Evolutionary conservation across 2,797 vertebrate species (phyloP), one percentile per base, ranked within the genome.

Genomic region (Sebastes baramenuke): DNA sequence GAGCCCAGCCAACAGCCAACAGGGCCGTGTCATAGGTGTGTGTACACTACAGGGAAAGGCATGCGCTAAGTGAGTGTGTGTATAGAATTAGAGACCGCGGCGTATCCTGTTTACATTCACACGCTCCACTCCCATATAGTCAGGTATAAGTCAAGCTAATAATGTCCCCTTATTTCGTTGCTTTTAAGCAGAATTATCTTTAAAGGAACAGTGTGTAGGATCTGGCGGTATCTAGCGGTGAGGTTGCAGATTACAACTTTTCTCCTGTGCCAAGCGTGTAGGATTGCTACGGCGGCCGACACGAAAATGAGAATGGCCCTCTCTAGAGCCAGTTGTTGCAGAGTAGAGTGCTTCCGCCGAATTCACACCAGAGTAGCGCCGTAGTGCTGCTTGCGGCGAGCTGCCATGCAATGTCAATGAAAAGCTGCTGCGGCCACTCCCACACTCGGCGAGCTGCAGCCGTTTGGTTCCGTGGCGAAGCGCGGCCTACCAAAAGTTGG

Each of bases 61-160:
- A 87, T 88, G 85, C 4, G 24, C 84, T 87, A 82, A 90, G 75
- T 89, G 86, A 87, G 80, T 87, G 82, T 79, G 81, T 87, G 89
- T 81, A 69, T 86, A 86, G 89, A 87, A 79, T 85, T 74, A 77
- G 60, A 81, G 85, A 77, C 81, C 65, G 25, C 5, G 14, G 25
- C 12, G 20, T 76, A 83, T 88, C 85, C 88, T 92, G 92, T 92
- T 93, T 93, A 91, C 76, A 70, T 90, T 91, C 76, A 83, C 86
- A 81, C 22, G 13, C 74, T 27, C 36, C 16, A 0, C 60, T 78
- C 81, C 27, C n/a, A 72, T 64, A 58, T 58, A 36, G 27, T 68
- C 4, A 5, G 8, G 30, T 66, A 27, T 10, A 79, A 91, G 64
- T 85, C 30, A 56, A 34, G 32, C 30, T 66, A 52, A 52, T n/a